Conservation (phyloP, 2,888 invertebrate species). For the Trissolcus brochymenae region DNA sequence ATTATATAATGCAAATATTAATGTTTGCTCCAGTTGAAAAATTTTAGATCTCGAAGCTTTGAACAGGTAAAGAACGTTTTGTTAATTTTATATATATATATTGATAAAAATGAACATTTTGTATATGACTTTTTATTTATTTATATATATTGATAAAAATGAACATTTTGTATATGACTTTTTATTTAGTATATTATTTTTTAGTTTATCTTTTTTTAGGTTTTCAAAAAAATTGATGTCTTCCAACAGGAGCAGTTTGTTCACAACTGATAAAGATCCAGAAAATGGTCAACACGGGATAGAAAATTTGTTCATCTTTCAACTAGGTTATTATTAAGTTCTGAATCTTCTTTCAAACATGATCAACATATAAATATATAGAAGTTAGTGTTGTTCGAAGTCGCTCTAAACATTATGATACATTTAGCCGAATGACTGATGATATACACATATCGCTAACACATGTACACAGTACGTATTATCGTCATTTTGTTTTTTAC, state of each 20-base stretch:
- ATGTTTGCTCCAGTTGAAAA: not conserved
- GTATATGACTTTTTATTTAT: too few relatives aligned
- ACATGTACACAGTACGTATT: not conserved
- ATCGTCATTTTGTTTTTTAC: constrained; percentile 1
- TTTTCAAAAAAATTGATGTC: not conserved
- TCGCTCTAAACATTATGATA: constrained; percentile 57
- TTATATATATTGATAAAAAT: not conserved
- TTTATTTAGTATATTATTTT: not conserved
- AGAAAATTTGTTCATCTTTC: constrained; percentile 73
- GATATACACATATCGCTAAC: not conserved
- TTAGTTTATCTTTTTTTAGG: constrained; percentile 18
- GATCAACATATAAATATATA: constrained; percentile 74
- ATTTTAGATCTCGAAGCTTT: too few relatives aligned
- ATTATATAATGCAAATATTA: not conserved
- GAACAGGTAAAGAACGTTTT: not conserved
- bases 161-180: not conserved
- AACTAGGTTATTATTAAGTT: constrained; percentile 66
- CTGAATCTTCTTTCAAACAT: constrained; percentile 63
- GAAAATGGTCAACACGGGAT: constrained; percentile 70
- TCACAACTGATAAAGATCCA: constrained; percentile 4
- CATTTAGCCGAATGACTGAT: constrained; percentile 60
- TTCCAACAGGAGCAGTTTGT: too few relatives aligned
- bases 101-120: not conserved
- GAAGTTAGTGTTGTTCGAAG: constrained; percentile 62
- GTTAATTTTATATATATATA: not conserved